phyloP scores from a whole-genome alignment of 2,797 vertebrate genomes.

The Meriones psammophilus region DNA sequence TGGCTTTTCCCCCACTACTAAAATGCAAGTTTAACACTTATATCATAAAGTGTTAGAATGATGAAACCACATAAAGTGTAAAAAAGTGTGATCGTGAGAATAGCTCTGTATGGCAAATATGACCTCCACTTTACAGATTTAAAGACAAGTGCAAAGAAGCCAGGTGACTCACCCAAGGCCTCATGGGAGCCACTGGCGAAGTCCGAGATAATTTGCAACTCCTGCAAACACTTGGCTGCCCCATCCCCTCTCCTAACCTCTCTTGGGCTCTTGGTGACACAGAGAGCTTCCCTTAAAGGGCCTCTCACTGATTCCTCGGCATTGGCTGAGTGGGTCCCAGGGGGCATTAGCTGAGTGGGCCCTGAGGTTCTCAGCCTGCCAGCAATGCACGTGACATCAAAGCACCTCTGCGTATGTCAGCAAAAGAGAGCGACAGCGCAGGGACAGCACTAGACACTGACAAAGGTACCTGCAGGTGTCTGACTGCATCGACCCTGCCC shows the following conservation, averaged over 20 bases:
- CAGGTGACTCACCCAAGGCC: not conserved
- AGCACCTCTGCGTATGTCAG: not conserved
- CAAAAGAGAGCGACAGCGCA: not conserved
- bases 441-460: not conserved
- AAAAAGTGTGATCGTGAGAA: conserved; percentile 24
- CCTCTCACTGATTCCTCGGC: not conserved
- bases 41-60: conserved; percentile 16
- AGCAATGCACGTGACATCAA: not conserved
- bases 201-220: not conserved
- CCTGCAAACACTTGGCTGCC: not conserved
- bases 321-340: not conserved
- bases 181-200: not conserved
- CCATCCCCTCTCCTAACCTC: not conserved
- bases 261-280: not conserved
- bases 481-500: not conserved
- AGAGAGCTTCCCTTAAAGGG: not conserved
- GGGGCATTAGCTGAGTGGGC: not conserved
- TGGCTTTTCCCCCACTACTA: not conserved
- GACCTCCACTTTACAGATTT: conserved; percentile 38
- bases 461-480: not conserved
- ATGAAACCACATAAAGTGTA: conserved; percentile 5
- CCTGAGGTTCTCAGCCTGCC: not conserved
- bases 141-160: conserved; percentile 8
- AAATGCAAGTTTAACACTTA: conserved; percentile 37
- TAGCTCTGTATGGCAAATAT: conserved; percentile 15